Conservation (phyloP, 2,797 vertebrate species). For the Acanthurus lineatus region DNA sequence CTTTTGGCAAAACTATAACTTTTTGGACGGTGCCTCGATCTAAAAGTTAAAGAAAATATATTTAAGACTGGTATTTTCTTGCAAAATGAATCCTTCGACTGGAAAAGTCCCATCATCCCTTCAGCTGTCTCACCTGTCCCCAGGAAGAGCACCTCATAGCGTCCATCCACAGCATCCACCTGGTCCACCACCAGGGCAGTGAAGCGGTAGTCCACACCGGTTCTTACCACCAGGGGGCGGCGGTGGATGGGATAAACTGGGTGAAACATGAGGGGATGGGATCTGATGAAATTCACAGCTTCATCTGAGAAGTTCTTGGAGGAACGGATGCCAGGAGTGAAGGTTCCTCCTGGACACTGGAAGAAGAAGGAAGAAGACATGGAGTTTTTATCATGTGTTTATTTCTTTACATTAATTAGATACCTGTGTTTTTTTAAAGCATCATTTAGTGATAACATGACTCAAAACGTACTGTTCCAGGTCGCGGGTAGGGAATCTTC, state of each 20-base stretch:
- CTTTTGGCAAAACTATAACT: constrained; percentile 89
- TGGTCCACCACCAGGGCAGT: constrained; percentile 90
- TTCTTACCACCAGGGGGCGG: constrained; percentile 89
- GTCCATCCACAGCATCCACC: constrained; percentile 90
- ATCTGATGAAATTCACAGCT: constrained; percentile 88
- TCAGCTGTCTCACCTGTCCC: constrained; percentile 85
- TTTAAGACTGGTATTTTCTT: background rate
- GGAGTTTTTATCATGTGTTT: background rate
- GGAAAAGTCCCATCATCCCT: background rate
- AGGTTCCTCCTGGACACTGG: constrained; percentile 91
- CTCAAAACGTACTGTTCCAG: constrained; percentile 86
- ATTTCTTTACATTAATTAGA: background rate
- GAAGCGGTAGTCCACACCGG: constrained; percentile 88
- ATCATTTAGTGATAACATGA: constrained; percentile 4
- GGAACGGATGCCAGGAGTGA: constrained; percentile 88
- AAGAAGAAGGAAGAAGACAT: no score
- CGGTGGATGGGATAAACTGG: constrained; percentile 89
- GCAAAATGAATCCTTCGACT: background rate
- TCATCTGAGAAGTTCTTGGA: constrained; percentile 90
- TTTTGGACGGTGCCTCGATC: constrained; percentile 91
- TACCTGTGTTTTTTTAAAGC: background rate
- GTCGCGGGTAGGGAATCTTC: constrained; percentile 91
- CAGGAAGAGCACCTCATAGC: constrained; percentile 90
- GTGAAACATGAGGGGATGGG: constrained; percentile 90
- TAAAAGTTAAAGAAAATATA: constrained; percentile 47